A percentile compares a stretch with the other conserved stretches of the same genome.
Evolutionary conservation across 1,140 invertebrate species (phyloP).

Genomic region (Listronotus oregonensis): DNA sequence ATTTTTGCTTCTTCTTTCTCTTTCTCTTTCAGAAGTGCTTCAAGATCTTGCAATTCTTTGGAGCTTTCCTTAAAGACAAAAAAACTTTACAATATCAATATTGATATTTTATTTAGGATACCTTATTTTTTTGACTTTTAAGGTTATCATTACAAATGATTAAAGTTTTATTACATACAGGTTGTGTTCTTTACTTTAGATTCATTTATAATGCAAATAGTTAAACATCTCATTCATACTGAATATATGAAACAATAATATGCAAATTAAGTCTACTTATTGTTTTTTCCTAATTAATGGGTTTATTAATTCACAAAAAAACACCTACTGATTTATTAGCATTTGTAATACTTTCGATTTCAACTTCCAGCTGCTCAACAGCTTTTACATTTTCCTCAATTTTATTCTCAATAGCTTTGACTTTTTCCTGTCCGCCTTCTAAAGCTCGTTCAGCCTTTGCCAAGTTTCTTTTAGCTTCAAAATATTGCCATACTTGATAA

Average conservation of each 20-base stretch:
- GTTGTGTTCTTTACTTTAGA: no score
- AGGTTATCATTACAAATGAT: no score
- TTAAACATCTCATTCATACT: no score
- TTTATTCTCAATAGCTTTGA: slow-evolving; percentile 60
- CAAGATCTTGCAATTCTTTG: slow-evolving; percentile 68
- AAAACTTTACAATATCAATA: no score
- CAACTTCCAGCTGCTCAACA: slow-evolving; percentile 59
- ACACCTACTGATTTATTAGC: slow-evolving; percentile 63
- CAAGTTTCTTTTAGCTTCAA: slow-evolving; percentile 60
- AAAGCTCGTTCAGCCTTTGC: slow-evolving; percentile 63
- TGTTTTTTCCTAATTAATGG: no score
- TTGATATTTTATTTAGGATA: no score
- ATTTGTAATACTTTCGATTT: slow-evolving; percentile 60
- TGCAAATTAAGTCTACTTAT: no score
- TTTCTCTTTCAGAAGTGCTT: slow-evolving; percentile 67
- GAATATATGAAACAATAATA: no score
- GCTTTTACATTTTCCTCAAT: slow-evolving; percentile 61
- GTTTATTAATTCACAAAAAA: no score
- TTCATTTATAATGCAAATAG: no score
- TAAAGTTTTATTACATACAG: no score
- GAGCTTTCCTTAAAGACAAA: slow-evolving; percentile 65
- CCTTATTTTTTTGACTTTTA: no score
- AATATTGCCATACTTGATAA: slow-evolving; percentile 77
- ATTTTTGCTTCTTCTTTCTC: slow-evolving; percentile 73
- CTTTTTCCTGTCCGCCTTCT: slow-evolving; percentile 59